Base-by-base conservation (phyloP, 2,888 invertebrate genomes). In the Heliconius hortense region DNA sequence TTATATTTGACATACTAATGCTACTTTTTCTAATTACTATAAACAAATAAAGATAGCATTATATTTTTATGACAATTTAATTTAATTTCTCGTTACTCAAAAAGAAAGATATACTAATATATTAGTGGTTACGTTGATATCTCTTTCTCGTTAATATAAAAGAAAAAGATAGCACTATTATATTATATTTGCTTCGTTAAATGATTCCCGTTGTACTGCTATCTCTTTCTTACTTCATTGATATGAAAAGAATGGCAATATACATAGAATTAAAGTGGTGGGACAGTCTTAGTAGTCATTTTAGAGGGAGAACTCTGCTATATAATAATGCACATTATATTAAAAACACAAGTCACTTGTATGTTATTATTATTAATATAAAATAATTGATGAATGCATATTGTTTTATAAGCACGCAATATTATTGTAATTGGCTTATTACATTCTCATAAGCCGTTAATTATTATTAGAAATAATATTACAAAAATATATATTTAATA, bases 241-340 rank as follows among this genome's bases (percentile, higher is more conserved):
- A 13, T 43, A 39, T 13, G 15, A 39, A 43, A 66, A 39, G 24
- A 15, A 66, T 43, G 24, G 66, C 66, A 43, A 66, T 24, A 66
- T 35, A 39, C 1, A 4, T 43, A 24, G 24, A 35, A 63, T 10
- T 39, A 39, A n/a, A 35, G n/a, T 35, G 35, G 64, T 35, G 64
- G n/a, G 11, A 24, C 66, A 70, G 21, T 35, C 4, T 53, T 24
- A 31, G 43, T 26, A 15, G 60, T 66, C 73, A 77, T 77, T 77
- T 77, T 77, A 71, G 77, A 77, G 73, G 72, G 75, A 77, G 75
- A 77, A 75, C 75, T 75, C 31, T 35, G 35, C 13, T 59, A 70
- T 60, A 60, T 21, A 43, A 26, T 26, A 48, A 18, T 48, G 48
- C 18, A 48, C 18, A 15, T 26, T 24, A 26, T 24, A 26, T 69